Evolutionary conservation across 2,888 invertebrate species (phyloP).

Genomic region (Onchidella celtica): DNA sequence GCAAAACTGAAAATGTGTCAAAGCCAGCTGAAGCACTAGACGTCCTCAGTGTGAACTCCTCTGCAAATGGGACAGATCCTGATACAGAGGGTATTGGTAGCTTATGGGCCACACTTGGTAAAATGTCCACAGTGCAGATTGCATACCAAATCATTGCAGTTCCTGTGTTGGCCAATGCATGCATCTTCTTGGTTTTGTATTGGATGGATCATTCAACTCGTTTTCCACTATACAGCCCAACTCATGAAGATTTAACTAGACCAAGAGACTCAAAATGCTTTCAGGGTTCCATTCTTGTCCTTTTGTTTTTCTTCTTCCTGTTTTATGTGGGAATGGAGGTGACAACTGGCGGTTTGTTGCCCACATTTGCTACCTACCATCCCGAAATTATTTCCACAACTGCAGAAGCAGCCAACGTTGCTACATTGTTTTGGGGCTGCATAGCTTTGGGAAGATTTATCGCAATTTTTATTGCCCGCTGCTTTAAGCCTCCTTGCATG

Average conservation of each 20-base stretch:
- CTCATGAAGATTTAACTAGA: conserved; percentile 47
- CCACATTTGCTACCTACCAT: conserved; percentile 77
- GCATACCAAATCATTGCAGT: conserved; percentile 79
- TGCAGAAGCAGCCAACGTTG: conserved; percentile 77
- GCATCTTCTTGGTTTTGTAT: conserved; percentile 78
- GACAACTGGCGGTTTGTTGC: conserved; percentile 80
- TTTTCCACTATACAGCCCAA: conserved; percentile 23
- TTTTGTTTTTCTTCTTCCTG: conserved; percentile 79
- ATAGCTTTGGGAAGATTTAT: conserved; percentile 80
- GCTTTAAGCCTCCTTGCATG: conserved; percentile 78
- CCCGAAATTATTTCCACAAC: conserved; percentile 72
- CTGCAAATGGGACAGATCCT: not conserved
- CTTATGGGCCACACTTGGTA: conserved; percentile 4
- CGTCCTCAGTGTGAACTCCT: not conserved
- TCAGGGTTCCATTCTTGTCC: conserved; percentile 69
- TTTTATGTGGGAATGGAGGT: conserved; percentile 81
- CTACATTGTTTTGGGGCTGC: conserved; percentile 81
- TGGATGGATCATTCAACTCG: conserved; percentile 64
- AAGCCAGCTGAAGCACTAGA: not conserved
- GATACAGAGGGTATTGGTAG: not conserved
- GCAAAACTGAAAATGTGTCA: not conserved
- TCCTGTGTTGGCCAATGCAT: conserved; percentile 74
- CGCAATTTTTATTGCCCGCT: conserved; percentile 79
- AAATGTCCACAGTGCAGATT: conserved; percentile 77
- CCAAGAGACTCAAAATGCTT: conserved; percentile 56